Conservation (phyloP, 1,140 invertebrate genomes). For the Drosophila repleta region DNA sequence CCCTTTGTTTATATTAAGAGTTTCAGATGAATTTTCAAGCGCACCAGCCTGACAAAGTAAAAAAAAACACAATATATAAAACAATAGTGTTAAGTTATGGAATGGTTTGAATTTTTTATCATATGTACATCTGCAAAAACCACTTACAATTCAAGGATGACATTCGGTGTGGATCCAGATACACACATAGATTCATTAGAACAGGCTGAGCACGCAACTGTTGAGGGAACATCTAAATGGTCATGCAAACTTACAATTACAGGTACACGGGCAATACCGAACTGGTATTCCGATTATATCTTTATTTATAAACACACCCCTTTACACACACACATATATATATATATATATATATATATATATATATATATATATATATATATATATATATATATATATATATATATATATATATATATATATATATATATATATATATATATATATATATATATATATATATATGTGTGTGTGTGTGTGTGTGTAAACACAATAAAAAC, state of each 20-base stretch:
- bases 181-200: conserved; percentile 99
- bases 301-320: conserved; percentile 24
- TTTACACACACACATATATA: too few relatives aligned
- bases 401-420: neutral
- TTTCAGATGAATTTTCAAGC: neutral
- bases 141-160: conserved; percentile 88
- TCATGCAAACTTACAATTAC: conserved; percentile 99
- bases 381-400: too few relatives aligned
- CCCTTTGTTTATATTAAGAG: too few relatives aligned
- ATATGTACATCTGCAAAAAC: conserved; percentile 33
- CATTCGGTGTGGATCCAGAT: conserved; percentile 98
- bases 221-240: conserved; percentile 99
- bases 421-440: too few relatives aligned
- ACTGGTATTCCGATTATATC: conserved; percentile 18
- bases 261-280: conserved; percentile 87
- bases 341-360: too few relatives aligned
- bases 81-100: conserved; percentile 16
- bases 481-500: too few relatives aligned
- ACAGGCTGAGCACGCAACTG: conserved; percentile 97
- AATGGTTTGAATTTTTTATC: conserved; percentile 14
- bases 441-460: too few relatives aligned
- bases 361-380: neutral
- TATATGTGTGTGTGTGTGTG: too few relatives aligned
- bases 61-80: neutral
- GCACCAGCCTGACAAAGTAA: conserved; percentile 17